A percentile compares a stretch with the other conserved stretches of the same genome.
These are phyloP conservation scores for Puffinus mauretanicus DNA, from an alignment of 2,113 vertebrate species.

Conservation along the genomic window DNA sequence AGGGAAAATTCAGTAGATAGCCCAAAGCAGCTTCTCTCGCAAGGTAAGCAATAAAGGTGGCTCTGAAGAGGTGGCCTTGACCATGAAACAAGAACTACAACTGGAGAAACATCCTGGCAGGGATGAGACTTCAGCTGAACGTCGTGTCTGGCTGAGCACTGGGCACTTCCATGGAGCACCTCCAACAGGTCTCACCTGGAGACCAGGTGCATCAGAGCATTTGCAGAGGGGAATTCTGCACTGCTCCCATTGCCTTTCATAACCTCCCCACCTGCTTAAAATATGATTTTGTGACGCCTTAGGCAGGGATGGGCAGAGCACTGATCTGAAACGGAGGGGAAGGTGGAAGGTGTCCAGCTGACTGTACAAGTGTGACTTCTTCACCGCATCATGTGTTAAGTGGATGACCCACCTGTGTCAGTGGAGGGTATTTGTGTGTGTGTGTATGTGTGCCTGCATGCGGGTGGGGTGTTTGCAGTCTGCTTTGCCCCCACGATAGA, in stretches of 20 bases:
- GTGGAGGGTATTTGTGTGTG: too few species aligned
- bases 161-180: background rate
- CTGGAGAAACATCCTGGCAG: background rate
- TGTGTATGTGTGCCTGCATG: too few species aligned
- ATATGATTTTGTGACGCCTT: rapidly evolving
- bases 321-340: background rate
- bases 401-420: background rate
- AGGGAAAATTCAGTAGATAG: background rate
- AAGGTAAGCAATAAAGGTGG: background rate
- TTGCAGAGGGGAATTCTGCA: background rate
- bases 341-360: background rate
- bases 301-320: background rate
- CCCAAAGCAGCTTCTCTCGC: background rate
- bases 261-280: background rate
- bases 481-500: rapidly evolving
- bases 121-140: background rate
- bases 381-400: rapidly evolving
- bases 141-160: rapidly evolving
- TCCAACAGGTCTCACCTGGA: background rate
- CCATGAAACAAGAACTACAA: background rate
- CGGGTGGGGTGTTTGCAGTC: rapidly evolving
- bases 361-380: too few species aligned
- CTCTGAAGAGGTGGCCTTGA: background rate
- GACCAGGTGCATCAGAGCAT: background rate
- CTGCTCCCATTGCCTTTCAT: background rate